phyloP scores from a whole-genome alignment of 2,888 invertebrate genomes.

The Smittia sp. region DNA sequence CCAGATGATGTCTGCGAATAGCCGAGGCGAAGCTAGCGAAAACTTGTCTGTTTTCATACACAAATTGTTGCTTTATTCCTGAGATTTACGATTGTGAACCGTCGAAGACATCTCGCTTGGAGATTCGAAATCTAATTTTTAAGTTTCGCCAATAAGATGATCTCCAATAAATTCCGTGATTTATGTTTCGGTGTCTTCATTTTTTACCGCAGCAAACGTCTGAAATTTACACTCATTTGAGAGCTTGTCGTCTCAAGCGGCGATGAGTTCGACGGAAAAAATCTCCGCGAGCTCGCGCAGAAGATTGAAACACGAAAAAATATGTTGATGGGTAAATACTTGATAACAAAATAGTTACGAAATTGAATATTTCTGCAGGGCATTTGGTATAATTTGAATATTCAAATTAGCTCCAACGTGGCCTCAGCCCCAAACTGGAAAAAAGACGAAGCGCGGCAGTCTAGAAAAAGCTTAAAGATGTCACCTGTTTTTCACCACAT shows the following conservation, averaged over 20 bases:
- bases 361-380: conserved; percentile 36
- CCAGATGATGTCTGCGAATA: too few relatives aligned
- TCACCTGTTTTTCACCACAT: conserved; percentile 41
- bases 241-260: background rate
- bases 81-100: conserved; percentile 14
- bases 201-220: background rate
- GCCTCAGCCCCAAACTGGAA: conserved; percentile 24
- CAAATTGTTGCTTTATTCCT: conserved; percentile 20
- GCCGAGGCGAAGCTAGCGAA: background rate
- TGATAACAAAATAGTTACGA: conserved; percentile 40
- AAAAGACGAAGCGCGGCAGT: conserved; percentile 15
- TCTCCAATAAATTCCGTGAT: conserved; percentile 39
- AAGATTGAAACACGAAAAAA: background rate
- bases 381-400: conserved; percentile 36
- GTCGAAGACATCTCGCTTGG: background rate
- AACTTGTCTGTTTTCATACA: background rate
- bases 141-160: conserved; percentile 13
- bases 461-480: conserved; percentile 37
- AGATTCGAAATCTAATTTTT: background rate
- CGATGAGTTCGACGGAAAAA: background rate
- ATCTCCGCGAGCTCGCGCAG: background rate
- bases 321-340: conserved; percentile 35
- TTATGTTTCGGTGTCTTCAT: conserved; percentile 28
- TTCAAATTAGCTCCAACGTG: conserved; percentile 29
- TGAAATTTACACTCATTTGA: conserved; percentile 11